Conservation (phyloP, 2,113 vertebrate species). For the Asarcornis scutulata region DNA sequence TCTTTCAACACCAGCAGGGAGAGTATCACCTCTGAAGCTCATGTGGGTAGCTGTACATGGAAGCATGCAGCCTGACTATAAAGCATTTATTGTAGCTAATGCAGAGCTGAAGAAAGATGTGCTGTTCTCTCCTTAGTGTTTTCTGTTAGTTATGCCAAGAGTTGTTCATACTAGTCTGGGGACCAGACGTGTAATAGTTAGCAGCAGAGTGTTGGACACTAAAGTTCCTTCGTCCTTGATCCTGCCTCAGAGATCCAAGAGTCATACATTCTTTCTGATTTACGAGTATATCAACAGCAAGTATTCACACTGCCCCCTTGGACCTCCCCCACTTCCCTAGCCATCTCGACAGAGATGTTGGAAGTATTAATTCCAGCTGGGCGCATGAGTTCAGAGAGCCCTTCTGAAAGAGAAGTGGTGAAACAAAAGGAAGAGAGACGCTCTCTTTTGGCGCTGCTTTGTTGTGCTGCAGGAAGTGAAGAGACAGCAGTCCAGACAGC, state of each 20-base stretch:
- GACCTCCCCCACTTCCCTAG: neutral
- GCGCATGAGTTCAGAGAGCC: neutral
- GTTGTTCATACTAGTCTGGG: neutral
- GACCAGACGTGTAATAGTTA: neutral
- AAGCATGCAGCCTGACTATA: neutral
- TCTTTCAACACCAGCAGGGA: neutral
- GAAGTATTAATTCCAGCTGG: conserved; percentile 21
- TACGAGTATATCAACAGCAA: neutral
- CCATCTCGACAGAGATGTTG: neutral
- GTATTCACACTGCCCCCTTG: neutral
- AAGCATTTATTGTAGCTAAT: neutral
- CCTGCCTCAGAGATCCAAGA: neutral
- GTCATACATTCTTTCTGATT: neutral
- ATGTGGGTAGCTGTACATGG: neutral
- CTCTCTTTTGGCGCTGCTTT: conserved; percentile 20
- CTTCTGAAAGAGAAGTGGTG: neutral
- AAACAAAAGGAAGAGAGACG: conserved; percentile 43
- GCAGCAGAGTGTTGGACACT: fast-evolving
- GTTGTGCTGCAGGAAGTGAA: conserved; percentile 66
- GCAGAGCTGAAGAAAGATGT: neutral
- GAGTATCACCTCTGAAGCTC: neutral
- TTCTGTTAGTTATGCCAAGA: neutral
- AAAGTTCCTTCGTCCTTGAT: neutral
- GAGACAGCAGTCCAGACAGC: conserved; percentile 60
- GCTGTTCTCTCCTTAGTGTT: neutral